Conservation (phyloP, 2,888 invertebrate genomes). For the Atrina japonica region DNA sequence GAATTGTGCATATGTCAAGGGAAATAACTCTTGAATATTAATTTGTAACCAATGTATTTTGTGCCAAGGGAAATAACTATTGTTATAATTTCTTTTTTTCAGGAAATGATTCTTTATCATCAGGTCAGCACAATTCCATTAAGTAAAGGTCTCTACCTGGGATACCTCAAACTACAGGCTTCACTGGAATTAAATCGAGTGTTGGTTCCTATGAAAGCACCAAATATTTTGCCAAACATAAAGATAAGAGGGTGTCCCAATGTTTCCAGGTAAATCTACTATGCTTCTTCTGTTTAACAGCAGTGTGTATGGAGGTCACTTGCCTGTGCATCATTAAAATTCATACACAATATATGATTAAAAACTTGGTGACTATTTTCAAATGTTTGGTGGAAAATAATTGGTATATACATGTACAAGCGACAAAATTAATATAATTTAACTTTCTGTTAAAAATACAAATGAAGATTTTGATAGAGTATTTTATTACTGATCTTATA, state of each 20-base stretch:
- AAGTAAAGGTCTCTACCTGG: constrained; percentile 93
- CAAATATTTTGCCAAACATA: constrained; percentile 96
- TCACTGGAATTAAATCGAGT: constrained; percentile 97
- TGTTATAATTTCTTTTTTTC: constrained; percentile 51
- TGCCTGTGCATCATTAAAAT: too few relatives aligned
- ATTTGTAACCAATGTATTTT: background rate
- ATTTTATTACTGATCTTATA: too few relatives aligned
- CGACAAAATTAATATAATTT: too few relatives aligned
- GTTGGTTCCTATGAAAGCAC: constrained; percentile 94
- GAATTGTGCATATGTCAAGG: background rate
- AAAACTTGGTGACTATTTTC: too few relatives aligned
- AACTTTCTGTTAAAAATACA: too few relatives aligned
- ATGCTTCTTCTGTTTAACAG: constrained; percentile 90
- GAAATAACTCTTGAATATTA: background rate
- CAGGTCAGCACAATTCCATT: constrained; percentile 92
- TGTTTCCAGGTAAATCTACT: constrained; percentile 90
- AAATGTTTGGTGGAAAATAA: too few relatives aligned
- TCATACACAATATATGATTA: too few relatives aligned
- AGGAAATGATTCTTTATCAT: constrained; percentile 86
- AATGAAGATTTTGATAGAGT: too few relatives aligned
- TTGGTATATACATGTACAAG: too few relatives aligned
- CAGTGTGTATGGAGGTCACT: too few relatives aligned
- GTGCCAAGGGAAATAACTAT: background rate
- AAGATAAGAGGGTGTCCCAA: constrained; percentile 97
- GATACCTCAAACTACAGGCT: constrained; percentile 97